A percentile compares a stretch with the other conserved stretches of the same genome.
These are phyloP conservation scores for Petrocephalus zakoni DNA, from an alignment of 2,113 vertebrate genomes.

Conservation along the genomic window DNA sequence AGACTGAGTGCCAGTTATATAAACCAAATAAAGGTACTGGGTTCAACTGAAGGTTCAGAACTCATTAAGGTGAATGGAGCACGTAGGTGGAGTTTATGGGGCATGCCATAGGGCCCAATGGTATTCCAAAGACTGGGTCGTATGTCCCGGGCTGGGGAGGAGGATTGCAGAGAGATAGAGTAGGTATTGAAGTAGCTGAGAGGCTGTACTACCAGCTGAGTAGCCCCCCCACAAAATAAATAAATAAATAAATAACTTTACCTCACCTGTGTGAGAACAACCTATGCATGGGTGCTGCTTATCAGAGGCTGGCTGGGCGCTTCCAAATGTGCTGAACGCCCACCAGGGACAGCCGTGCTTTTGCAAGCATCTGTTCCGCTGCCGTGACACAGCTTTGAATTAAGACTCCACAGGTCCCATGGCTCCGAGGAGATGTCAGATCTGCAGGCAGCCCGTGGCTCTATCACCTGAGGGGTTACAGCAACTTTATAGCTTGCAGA, in stretches of 20 bases:
- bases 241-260: not conserved
- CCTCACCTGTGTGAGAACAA: not conserved
- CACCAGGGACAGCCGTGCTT: not conserved
- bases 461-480: not conserved
- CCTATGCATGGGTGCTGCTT: conserved; percentile 19
- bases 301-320: not conserved
- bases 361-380: not conserved
- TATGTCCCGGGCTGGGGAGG: not conserved
- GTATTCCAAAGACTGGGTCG: not conserved
- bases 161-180: not conserved
- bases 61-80: not conserved
- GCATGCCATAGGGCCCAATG: not conserved
- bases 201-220: too few species aligned
- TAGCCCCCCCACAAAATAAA: not conserved
- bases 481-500: not conserved
- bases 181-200: not conserved
- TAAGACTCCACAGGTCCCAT: too few species aligned
- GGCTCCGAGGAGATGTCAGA: not conserved
- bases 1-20: not conserved
- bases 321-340: conserved; percentile 2
- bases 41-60: not conserved
- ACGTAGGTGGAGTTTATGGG: not conserved
- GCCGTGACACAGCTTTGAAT: not conserved
- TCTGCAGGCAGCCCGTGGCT: not conserved
- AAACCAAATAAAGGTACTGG: not conserved